Percentiles rank a stretch among this genome's conserved stretches.
Conservation (phyloP, 2,888 invertebrate species). For the Torymus aiolomorphi region DNA sequence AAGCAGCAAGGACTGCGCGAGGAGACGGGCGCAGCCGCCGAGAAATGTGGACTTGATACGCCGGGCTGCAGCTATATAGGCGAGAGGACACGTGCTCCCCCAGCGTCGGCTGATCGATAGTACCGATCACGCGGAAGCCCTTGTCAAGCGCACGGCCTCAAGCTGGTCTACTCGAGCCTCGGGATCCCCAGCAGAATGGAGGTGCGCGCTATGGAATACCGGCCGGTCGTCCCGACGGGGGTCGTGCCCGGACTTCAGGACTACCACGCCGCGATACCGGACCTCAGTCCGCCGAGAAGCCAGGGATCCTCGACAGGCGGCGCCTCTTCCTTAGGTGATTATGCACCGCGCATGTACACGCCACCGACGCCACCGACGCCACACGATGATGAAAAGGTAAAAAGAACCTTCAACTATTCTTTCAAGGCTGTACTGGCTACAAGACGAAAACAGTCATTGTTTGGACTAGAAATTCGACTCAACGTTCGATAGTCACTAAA, state of each 20-base stretch:
- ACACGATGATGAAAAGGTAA: conserved; percentile 75
- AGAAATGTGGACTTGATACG: conserved; percentile 40
- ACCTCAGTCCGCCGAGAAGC: conserved; percentile 74
- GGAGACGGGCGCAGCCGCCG: too few relatives aligned
- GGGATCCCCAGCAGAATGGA: conserved; percentile 76
- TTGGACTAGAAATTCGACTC: too few relatives aligned
- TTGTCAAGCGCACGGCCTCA: conserved; percentile 65
- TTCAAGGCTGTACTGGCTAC: too few relatives aligned
- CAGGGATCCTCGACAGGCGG: conserved; percentile 75
- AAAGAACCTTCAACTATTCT: neutral
- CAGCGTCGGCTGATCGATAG: conserved; percentile 9
- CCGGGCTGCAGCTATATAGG: neutral
- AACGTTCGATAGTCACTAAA: too few relatives aligned
- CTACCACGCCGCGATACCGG: conserved; percentile 74
- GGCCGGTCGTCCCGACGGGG: conserved; percentile 77
- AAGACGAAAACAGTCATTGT: too few relatives aligned
- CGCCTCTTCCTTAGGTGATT: conserved; percentile 74
- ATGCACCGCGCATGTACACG: conserved; percentile 75
- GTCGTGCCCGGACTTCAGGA: conserved; percentile 72
- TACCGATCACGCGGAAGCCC: neutral
- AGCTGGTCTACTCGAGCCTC: conserved; percentile 70
- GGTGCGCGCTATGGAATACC: conserved; percentile 79
- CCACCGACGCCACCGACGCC: conserved; percentile 74
- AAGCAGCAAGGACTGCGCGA: too few relatives aligned
- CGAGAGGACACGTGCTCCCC: conserved; percentile 26